Conservation (phyloP, 2,113 vertebrate genomes). For the Megaptera novaeangliae region DNA sequence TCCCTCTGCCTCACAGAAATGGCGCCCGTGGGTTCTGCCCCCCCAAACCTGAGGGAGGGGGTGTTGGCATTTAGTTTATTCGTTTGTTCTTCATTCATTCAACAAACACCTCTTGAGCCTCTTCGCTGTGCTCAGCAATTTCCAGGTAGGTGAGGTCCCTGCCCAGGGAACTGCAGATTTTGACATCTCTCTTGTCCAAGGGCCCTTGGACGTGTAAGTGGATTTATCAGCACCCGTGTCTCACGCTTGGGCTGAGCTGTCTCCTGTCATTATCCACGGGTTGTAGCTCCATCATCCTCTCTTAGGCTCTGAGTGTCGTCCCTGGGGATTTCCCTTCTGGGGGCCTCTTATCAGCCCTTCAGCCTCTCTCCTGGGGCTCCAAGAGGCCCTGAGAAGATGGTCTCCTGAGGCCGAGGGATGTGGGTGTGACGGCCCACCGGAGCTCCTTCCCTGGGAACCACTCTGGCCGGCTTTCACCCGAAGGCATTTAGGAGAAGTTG, state of each 20-base stretch:
- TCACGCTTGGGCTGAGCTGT: rapidly evolving
- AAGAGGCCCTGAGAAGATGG: not conserved
- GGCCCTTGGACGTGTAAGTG: not conserved
- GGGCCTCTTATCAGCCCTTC: not conserved
- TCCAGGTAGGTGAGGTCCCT: not conserved
- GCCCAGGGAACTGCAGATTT: not conserved
- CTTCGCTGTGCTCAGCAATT: not conserved
- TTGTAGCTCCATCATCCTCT: not conserved
- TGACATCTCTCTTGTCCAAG: not conserved
- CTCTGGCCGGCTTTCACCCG: not conserved
- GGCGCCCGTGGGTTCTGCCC: rapidly evolving
- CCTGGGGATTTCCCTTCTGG: not conserved
- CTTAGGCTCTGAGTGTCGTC: not conserved
- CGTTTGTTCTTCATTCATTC: not conserved
- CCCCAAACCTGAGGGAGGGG: rapidly evolving
- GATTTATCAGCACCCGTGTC: rapidly evolving
- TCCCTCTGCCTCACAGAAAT: not conserved
- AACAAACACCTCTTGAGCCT: not conserved
- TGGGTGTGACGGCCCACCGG: not conserved
- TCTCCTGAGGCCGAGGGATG: not conserved
- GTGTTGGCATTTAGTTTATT: not conserved
- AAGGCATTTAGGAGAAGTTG: not conserved
- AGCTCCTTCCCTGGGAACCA: not conserved
- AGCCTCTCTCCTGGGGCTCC: not conserved
- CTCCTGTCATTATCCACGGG: not conserved